These are phyloP conservation scores for Taphrorychus bicolor DNA, from an alignment of 2,888 invertebrate species.

Conservation along the genomic window DNA sequence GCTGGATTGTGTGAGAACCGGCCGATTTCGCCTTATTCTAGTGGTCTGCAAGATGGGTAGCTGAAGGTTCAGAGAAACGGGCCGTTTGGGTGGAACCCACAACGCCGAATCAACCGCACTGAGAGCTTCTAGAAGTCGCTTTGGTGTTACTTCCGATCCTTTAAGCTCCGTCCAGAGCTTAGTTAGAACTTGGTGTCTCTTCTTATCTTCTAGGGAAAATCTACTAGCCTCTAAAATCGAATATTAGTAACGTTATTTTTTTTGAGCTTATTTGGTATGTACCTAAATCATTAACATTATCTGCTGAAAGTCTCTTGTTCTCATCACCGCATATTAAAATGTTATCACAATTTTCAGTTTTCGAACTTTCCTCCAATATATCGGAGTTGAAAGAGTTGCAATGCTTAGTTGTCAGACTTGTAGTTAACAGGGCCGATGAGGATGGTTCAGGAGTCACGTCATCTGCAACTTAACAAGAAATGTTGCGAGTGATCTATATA, in stretches of 20 bases:
- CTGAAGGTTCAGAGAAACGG: slow-evolving; percentile 74
- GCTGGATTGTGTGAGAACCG: slow-evolving; percentile 60
- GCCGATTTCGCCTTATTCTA: slow-evolving; percentile 60
- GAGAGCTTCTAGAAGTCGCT: slow-evolving; percentile 68
- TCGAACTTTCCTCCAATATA: slow-evolving; percentile 49
- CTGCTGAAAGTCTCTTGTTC: slow-evolving; percentile 54
- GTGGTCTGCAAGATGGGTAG: slow-evolving; percentile 65
- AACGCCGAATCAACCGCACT: slow-evolving; percentile 71
- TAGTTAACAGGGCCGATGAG: slow-evolving; percentile 49
- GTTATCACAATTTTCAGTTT: slow-evolving; percentile 45
- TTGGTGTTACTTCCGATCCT: slow-evolving; percentile 70
- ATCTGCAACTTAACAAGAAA: too few relatives aligned
- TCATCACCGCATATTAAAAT: slow-evolving; percentile 49
- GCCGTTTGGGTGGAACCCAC: slow-evolving; percentile 73
- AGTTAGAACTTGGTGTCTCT: slow-evolving; percentile 68
- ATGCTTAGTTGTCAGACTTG: slow-evolving; percentile 55
- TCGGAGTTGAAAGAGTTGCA: slow-evolving; percentile 60
- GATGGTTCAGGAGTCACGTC: slow-evolving; percentile 11
- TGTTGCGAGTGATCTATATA: slow-evolving; percentile 19
- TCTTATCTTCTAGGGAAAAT: slow-evolving; percentile 69
- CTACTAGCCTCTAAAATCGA: slow-evolving; percentile 60
- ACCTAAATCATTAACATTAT: slow-evolving; percentile 55
- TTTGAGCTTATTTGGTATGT: slow-evolving; percentile 2
- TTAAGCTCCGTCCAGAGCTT: slow-evolving; percentile 71
- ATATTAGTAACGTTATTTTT: neutral